Percentiles rank a stretch among this genome's conserved stretches.
phyloP scores from a whole-genome alignment of 1,140 invertebrate species.

The Diploscapter pachys region DNA sequence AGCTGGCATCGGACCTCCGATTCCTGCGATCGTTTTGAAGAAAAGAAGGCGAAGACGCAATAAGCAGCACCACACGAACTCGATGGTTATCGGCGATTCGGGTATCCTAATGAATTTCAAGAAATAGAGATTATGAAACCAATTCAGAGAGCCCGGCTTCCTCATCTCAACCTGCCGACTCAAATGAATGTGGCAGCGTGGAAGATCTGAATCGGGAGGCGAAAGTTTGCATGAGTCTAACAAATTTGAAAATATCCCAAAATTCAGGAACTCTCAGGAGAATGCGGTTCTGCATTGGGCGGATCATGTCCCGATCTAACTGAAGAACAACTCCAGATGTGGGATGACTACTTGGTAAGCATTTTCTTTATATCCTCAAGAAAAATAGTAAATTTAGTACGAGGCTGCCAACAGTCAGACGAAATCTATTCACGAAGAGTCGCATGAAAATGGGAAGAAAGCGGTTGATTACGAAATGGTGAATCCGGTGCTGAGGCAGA shows the following conservation, averaged over 20 bases:
- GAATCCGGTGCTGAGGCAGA: constrained; percentile 10
- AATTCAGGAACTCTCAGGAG: constrained; percentile 15
- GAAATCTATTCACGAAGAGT: no score
- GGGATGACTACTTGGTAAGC: constrained; percentile 31
- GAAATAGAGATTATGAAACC: neutral
- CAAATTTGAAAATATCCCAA: neutral
- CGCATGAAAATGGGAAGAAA: no score
- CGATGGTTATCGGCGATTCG: constrained; percentile 11
- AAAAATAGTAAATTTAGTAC: no score
- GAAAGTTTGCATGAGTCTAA: neutral
- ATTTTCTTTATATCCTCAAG: neutral
- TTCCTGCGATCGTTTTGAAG: constrained; percentile 31
- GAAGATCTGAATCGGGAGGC: neutral
- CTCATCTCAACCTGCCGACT: constrained; percentile 21
- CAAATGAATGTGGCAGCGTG: constrained; percentile 3
- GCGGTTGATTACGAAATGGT: constrained; percentile 13
- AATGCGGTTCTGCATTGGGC: constrained; percentile 1
- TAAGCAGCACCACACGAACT: constrained; percentile 22
- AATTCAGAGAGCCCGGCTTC: constrained; percentile 12
- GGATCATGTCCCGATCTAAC: constrained; percentile 34
- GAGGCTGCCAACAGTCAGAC: no score
- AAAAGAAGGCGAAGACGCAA: constrained; percentile 32
- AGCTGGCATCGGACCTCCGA: constrained; percentile 33
- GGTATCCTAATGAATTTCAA: neutral
- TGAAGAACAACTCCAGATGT: constrained; percentile 28